A percentile compares a stretch with the other conserved stretches of the same genome.
phyloP scores from a whole-genome alignment of 92 coral and sea anemone species.

The Paramuricea clavata region DNA sequence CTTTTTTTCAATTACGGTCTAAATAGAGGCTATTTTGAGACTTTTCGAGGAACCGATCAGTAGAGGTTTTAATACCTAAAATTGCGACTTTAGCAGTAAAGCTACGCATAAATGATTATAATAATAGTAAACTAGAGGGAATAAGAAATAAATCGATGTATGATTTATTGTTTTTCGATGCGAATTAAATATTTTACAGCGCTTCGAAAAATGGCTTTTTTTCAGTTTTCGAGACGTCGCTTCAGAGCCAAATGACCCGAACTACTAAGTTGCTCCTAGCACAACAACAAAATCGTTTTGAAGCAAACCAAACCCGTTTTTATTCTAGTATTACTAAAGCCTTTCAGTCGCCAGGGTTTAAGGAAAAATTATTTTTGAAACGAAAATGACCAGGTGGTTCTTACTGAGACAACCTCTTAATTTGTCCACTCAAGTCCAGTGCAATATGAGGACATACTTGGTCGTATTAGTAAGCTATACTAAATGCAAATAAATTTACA shows the following conservation, averaged over 20 bases:
- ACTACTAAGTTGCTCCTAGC: not conserved
- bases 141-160: no score
- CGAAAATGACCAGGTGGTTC: not conserved
- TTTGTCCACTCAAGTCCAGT: no score
- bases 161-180: no score
- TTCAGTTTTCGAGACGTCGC: no score
- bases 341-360: no score
- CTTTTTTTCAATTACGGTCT: not conserved
- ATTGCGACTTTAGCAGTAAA: not conserved
- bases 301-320: not conserved
- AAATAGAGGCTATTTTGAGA: not conserved
- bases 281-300: constrained; percentile 3
- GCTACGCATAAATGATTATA: not conserved
- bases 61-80: not conserved
- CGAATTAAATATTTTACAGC: no score
- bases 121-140: not conserved
- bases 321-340: not conserved
- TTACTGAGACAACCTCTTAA: constrained; percentile 30
- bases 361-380: not conserved
- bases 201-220: no score
- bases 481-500: no score
- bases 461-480: no score
- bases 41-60: not conserved
- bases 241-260: no score
- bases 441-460: no score